Evolutionary conservation across 2,888 invertebrate genomes (phyloP).

Genomic region (Dynastes grantii): DNA sequence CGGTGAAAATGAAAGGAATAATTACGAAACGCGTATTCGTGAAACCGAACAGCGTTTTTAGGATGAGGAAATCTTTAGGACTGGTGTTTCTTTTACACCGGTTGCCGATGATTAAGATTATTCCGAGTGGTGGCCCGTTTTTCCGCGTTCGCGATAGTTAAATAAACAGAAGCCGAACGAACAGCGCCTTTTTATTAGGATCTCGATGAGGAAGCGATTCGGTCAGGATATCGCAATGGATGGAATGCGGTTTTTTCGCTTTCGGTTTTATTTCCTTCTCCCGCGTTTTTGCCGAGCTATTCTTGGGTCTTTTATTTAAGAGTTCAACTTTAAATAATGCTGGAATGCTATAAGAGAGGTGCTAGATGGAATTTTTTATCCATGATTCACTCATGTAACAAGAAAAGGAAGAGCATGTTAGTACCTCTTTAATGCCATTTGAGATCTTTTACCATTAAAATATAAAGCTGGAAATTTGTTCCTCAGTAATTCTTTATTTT

Average conservation of each 20-base stretch:
- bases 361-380: too few relatives aligned
- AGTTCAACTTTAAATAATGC: too few relatives aligned
- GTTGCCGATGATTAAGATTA: neutral
- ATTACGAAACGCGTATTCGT: neutral
- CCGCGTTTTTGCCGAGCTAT: too few relatives aligned
- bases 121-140: neutral
- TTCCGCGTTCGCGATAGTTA: neutral
- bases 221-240: neutral
- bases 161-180: neutral
- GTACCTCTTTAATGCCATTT: too few relatives aligned
- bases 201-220: neutral
- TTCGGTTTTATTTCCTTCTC: slow-evolving; percentile 1
- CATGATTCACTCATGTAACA: too few relatives aligned
- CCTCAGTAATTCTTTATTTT: too few relatives aligned
- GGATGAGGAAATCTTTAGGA: slow-evolving; percentile 1
- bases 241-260: slow-evolving; percentile 3
- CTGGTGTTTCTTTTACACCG: neutral
- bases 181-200: neutral
- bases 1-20: neutral
- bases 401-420: too few relatives aligned
- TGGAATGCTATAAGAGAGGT: too few relatives aligned
- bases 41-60: neutral
- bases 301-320: too few relatives aligned
- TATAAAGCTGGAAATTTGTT: too few relatives aligned
- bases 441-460: too few relatives aligned